Evolutionary conservation across 2,888 invertebrate species (phyloP), one percentile per base, ranked within the genome.

Genomic region (Aspidiotus destructor): DNA sequence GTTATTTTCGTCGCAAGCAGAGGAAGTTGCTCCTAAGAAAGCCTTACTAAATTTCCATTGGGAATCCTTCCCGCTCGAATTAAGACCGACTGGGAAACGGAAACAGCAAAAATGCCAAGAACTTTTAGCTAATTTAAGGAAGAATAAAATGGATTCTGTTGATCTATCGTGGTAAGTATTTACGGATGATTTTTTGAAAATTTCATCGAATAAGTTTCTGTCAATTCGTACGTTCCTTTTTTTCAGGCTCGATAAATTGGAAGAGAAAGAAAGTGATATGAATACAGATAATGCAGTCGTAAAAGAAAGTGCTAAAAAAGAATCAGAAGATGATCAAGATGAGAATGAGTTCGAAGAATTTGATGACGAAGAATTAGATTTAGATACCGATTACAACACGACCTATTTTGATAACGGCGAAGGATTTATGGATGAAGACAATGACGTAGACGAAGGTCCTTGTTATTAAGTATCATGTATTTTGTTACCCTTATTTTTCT

Each of bases 341-440:
- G 85, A 85, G 60, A 82, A 81, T 57, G 82, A 83, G 70, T 84
- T 85, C 70, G 81, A 82, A 62, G 86, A 86, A 62, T 87, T 88
- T 73, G 76, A 80, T 9, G 90, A 91, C 74, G 87, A 89, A 75
- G 91, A 92, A 77, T 86, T 90, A 83, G 92, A 92, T 75, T 90
- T 90, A 75, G 92, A 91, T 17, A 92, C 90, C 28, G 91, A 92
- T 77, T 92, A 92, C 75, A 88, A 86, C 0, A 88, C 89, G 74
- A 90, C 87, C 75, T 91, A 90, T 76, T 92, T 92, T 77, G 91
- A 92, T 76, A 90, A 91, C 77, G 92, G 91, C 1, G 92, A 92
- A 78, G 85, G 84, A 42, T 90, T 88, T 68, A 64, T 75, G 76
- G 90, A 90, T 76, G 91, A 92, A 73, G 91, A 91, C 75, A 91